Evolutionary conservation across 37 sponge, comb jelly and placozoan genomes (phyloP), one percentile per base, ranked within the genome.

Genomic region (Diacarnus erythraeanus): DNA sequence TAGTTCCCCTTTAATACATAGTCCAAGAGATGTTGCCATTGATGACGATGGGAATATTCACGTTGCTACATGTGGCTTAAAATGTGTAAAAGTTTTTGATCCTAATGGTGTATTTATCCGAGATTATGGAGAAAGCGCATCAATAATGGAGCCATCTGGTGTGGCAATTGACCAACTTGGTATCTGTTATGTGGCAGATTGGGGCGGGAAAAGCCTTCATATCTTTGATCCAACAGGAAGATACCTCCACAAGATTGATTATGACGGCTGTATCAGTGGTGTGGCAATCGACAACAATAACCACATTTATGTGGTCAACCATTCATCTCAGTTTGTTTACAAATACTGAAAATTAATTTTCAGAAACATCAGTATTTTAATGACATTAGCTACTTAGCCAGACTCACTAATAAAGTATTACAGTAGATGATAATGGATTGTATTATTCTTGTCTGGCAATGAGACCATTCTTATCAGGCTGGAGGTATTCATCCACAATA

Each of bases 381-480:
- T 47, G 51, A 15, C 6, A 47, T 12, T 6, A 47, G 51, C 51
- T 47, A 47, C 12, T 47, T 47, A 47, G 51, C 12, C 10, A 47
- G 6, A 6, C 51, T 47, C 51, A 12, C 51, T 47, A 38, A 3
- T 27, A 68, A 36, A 31, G 34, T 8, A 68, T 38, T 38, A 34
- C 37, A 68, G 39, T 37, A 35, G 20, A 38, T 17, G 38, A n/a
- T 38, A 68, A 31, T 68, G 20, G 35, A n/a, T n/a, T 47, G 51
- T 47, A 15, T 59, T 43, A 73, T 6, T 60, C 43, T 72, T 64
- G 74, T 43, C 73, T 60, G 71, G 82, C 64, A 3, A 64, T 51
- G 51, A 93, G 91, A 57, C 91, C 87, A 47, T 85, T 72, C 29
- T 61, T 26, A 26, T 89, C 90, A 2, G 93, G 90, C 68, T 81